Base-by-base conservation (phyloP, 2,113 vertebrate genomes). In the Amia ocellicauda region DNA sequence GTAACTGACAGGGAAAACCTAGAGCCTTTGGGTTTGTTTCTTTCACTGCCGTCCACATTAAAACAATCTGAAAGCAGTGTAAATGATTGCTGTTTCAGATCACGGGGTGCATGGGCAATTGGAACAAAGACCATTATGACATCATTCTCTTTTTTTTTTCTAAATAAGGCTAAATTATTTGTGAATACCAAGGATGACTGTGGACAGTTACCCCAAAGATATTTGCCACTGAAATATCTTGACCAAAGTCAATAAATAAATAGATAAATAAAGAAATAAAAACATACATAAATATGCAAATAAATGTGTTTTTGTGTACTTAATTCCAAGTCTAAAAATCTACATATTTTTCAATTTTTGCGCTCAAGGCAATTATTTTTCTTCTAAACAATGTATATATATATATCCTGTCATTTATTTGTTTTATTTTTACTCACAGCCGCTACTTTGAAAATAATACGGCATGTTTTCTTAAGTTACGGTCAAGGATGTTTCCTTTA, bases 401-500 rank as follows among this genome's bases (percentile, higher is more conserved):
- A 88, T 78, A 78, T 79, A 83, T 86, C 75, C 80, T 83, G 79
- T 83, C 81, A 24, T 58, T 56, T 64, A 49, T 59, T 82, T 86
- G 83, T 77, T 79, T 83, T 67, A 61, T 68, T 82, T 83, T 87
- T 82, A 83, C 72, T 80, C 69, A 58, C 69, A 80, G 84, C 69
- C 77, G 71, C 75, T 78, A 66, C 72, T 75, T 70, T 74, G 69
- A 83, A 87, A 72, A 73, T 63, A 68, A 80, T 78, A 78, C 71
- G 72, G 79, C 71, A 74, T 81, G 63, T 77, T 82, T 87, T 84
- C 77, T 80, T 82, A 73, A 80, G 79, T 80, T 80, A 77, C 83
- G 85, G 88, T 91, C 87, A 88, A 83, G 83, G 72, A 80, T 80
- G 76, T 83, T 85, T 83, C 78, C 79, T 84, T 88, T 85, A 83